A percentile compares a stretch with the other conserved stretches of the same genome.
Conservation (phyloP, 2,113 vertebrate species). For the Otus sunia region DNA sequence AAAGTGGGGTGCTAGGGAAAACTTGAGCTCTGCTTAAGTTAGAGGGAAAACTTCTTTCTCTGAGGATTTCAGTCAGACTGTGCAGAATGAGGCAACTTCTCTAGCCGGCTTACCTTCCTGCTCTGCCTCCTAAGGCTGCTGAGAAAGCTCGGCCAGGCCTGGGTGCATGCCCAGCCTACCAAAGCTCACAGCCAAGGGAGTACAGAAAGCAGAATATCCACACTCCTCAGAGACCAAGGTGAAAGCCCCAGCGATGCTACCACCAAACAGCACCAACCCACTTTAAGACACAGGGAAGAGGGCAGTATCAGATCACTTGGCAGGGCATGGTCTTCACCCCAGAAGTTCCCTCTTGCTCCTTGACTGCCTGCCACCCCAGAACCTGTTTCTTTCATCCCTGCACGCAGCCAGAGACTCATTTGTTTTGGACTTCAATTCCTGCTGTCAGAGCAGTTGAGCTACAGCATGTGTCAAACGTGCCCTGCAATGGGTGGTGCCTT, state of each 20-base stretch:
- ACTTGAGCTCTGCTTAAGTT: background rate
- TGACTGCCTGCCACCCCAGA: background rate
- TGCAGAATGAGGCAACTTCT: background rate
- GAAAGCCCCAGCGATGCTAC: background rate
- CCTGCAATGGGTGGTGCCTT: background rate
- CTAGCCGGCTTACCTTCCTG: background rate
- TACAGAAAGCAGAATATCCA: no score
- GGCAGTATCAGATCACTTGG: background rate
- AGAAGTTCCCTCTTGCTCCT: background rate
- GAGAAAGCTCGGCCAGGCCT: background rate
- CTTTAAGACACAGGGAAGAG: no score
- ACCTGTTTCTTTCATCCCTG: background rate
- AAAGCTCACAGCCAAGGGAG: background rate
- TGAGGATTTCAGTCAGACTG: background rate
- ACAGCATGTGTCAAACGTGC: background rate
- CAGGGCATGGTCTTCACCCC: background rate
- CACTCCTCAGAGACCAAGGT: background rate
- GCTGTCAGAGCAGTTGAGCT: background rate
- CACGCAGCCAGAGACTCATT: background rate
- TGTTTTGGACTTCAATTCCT: background rate
- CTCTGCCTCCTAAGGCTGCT: background rate
- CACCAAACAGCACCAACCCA: background rate
- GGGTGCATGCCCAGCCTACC: background rate
- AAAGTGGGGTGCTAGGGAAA: background rate
- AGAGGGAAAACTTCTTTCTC: background rate